Percentiles rank a stretch among this genome's conserved stretches.
These are phyloP conservation scores for Melipona beecheii DNA, from an alignment of 2,888 invertebrate species.

Conservation along the genomic window DNA sequence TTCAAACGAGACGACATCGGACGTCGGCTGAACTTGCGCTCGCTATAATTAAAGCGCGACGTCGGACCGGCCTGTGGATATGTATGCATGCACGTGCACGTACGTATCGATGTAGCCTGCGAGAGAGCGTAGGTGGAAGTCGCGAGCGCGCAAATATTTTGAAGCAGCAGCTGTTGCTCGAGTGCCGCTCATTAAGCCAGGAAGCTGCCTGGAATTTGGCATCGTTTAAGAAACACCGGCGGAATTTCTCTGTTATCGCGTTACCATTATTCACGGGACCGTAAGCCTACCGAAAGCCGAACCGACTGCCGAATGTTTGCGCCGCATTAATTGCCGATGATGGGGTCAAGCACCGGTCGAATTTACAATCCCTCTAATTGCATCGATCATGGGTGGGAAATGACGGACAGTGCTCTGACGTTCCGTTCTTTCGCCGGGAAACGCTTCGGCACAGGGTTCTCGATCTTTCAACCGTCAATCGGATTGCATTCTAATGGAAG, in stretches of 20 bases:
- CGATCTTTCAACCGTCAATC: slow-evolving; percentile 17
- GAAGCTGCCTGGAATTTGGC: slow-evolving; percentile 14
- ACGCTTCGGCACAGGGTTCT: neutral
- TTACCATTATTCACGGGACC: slow-evolving; percentile 25
- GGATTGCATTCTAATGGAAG: no score
- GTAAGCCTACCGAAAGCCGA: neutral
- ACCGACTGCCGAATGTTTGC: slow-evolving; percentile 23
- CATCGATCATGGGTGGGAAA: slow-evolving; percentile 26
- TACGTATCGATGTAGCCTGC: slow-evolving; percentile 20
- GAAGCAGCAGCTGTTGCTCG: slow-evolving; percentile 48
- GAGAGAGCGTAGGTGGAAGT: neutral
- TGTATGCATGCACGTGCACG: neutral
- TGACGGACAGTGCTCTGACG: slow-evolving; percentile 22
- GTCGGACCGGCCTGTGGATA: neutral
- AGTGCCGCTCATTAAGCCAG: slow-evolving; percentile 38
- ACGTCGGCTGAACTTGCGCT: slow-evolving; percentile 34
- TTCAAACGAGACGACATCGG: slow-evolving; percentile 39
- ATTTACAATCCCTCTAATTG: slow-evolving; percentile 50
- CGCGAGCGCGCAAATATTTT: slow-evolving; percentile 31
- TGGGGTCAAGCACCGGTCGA: slow-evolving; percentile 23
- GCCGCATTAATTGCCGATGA: slow-evolving; percentile 36
- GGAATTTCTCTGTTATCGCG: slow-evolving; percentile 32
- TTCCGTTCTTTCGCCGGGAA: slow-evolving; percentile 19
- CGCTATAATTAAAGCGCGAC: slow-evolving; percentile 48
- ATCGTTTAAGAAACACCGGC: slow-evolving; percentile 18